Evolutionary conservation across 2,888 invertebrate species (phyloP).

Genomic region (Latheticus oryzae): DNA sequence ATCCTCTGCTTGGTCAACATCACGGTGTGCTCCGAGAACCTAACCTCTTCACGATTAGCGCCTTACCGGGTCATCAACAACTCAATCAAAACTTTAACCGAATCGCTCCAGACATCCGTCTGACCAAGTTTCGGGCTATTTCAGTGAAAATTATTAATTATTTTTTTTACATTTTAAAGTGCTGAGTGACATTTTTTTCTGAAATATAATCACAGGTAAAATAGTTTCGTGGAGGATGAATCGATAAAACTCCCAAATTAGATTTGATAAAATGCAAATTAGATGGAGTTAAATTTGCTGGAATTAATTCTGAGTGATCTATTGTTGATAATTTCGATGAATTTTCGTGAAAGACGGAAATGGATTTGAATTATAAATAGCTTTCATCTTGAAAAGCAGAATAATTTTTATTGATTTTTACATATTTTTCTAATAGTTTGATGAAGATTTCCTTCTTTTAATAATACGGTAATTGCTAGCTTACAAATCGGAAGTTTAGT

Average conservation of each 20-base stretch:
- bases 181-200: not conserved
- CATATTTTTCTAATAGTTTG: too few relatives aligned
- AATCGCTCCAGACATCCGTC: not conserved
- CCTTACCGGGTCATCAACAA: conserved; percentile 14
- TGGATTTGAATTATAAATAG: too few relatives aligned
- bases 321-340: too few relatives aligned
- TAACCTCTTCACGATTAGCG: conserved; percentile 45
- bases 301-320: too few relatives aligned
- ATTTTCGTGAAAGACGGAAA: too few relatives aligned
- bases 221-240: not conserved
- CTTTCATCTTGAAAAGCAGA: too few relatives aligned
- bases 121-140: too few relatives aligned
- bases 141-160: conserved; percentile 2
- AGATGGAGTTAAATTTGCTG: not conserved
- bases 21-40: conserved; percentile 46
- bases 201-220: not conserved
- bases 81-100: conserved; percentile 8
- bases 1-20: conserved; percentile 50
- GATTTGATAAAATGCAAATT: not conserved
- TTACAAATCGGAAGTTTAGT: too few relatives aligned
- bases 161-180: conserved; percentile 2
- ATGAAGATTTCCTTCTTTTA: too few relatives aligned
- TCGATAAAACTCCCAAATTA: not conserved
- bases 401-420: too few relatives aligned
- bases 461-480: too few relatives aligned